Percentiles rank a stretch among this genome's conserved stretches.
Conservation (phyloP, 1,140 invertebrate genomes). For the Cataglyphis hispanica region DNA sequence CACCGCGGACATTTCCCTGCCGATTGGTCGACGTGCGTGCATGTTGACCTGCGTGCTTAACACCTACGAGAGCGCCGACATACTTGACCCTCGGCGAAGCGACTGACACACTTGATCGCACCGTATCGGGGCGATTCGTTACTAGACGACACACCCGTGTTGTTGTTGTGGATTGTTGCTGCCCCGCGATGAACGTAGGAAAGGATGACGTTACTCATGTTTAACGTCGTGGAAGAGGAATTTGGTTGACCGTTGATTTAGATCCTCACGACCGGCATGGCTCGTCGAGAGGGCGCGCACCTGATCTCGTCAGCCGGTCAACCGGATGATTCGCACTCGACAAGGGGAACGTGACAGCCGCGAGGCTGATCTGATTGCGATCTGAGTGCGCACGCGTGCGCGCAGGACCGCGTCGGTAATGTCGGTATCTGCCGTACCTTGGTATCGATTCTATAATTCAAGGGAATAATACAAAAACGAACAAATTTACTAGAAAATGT, state of each 20-base stretch:
- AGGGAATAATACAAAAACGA: too few relatives aligned
- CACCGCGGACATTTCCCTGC: conserved; percentile 70
- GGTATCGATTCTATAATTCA: too few relatives aligned
- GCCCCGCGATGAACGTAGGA: not conserved
- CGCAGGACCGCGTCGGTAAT: not conserved
- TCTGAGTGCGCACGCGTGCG: conserved; percentile 48
- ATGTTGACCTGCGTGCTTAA: not conserved
- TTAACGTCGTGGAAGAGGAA: not conserved
- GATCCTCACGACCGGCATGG: not conserved
- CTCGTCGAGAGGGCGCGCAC: not conserved
- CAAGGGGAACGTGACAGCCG: conserved; percentile 55
- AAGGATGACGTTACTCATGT: conserved; percentile 58
- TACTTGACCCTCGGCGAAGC: conserved; percentile 61
- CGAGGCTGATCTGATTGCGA: not conserved
- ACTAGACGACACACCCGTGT: conserved; percentile 66
- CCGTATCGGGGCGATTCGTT: conserved; percentile 60
- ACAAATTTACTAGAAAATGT: too few relatives aligned
- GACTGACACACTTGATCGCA: conserved; percentile 70
- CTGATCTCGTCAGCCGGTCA: conserved; percentile 14
- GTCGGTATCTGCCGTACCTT: too few relatives aligned
- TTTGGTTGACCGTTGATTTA: not conserved
- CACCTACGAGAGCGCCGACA: conserved; percentile 26
- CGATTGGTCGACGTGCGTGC: not conserved
- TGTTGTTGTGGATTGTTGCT: not conserved
- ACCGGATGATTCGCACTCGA: conserved; percentile 39